Evolutionary conservation across 2,797 vertebrate species (phyloP), one percentile per base, ranked within the genome.

Genomic region (Emys orbicularis): DNA sequence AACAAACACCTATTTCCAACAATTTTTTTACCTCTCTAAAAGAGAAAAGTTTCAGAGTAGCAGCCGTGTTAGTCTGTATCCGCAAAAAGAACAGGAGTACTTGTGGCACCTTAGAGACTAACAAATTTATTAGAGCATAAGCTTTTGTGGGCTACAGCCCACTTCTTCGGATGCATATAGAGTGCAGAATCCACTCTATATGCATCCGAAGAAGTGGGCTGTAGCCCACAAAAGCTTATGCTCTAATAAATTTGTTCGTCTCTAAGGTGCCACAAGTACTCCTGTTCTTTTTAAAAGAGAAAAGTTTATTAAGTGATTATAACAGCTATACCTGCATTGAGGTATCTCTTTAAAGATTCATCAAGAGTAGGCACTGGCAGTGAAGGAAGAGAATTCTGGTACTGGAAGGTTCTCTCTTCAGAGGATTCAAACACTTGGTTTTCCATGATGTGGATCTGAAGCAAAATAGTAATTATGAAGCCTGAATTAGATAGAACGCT

Each of bases 301-400:
- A 18, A 72, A 5, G 8, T 68, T n/a, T n/a, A 50, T 72, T 72
- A 56, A 83, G 41, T 10, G 59, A 50, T 57, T 25, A 81, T 72
- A 65, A 44, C 2, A 89, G 56, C 89, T 77, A 94, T 97, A 99
- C 99, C 99, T 98, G 99, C 96, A 41, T 99, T 98, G 84, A 99
- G 98, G 93, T 99, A 99, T 97, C 99, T 99, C 65, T 96, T 97
- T 52, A 99, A 98, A 86, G 99, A 99, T 65, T 98, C 98, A 92
- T 99, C 98, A 54, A 99, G 98, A 12, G 98, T 87, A 9, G 99
- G 99, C 18, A 99, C 98, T 1, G 99, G 99, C 85, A 99, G 94
- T 2, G 99, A 94, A 27, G 99, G 99, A 87, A 99, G 98, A 77
- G 98, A 98, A 91, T 95, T 97, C 95, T 99, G 99, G 94, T 99